Base-by-base conservation (phyloP, 2,113 vertebrate species). In the Helogale parvula region DNA sequence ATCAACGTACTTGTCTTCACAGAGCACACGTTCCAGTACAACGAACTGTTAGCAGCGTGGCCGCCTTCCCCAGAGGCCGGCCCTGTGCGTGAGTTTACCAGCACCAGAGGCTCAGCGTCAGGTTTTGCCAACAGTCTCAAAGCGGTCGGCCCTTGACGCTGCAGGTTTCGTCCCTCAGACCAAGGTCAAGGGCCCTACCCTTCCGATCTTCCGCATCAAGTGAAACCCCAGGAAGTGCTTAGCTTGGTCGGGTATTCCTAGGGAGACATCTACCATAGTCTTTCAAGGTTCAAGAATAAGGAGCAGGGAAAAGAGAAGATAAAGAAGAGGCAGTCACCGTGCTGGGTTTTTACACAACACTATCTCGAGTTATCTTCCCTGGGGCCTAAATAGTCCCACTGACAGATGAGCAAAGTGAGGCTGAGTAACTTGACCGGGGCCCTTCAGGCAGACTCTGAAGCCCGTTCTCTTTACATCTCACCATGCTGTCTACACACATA, bases 91-190 rank as follows among this genome's bases (percentile, higher is more conserved):
- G 33, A 8, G 38, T 31, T 41, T 41, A 38, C 0, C 12, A 52
- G 45, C 11, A n/a, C 29, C 50, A 80, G 57, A 63, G 31, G 74
- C 54, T 90, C 4, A 77, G 35, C 27, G 77, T 7, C 9, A 63
- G 83, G 52, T 93, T 96, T 57, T 60, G 31, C n/a, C 45, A 83
- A 88, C 94, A 94, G 31, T 69, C 45, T 72, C 21, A 95, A 65
- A 68, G 65, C 19, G 2, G 11, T 14, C 33, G 25, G 52, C 38
- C 45, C 54, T 65, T 21, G 66, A 25, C 23, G 27, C 38, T n/a
- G 9, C 14, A 25, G 7, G 2, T 85, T 47, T 63, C 69, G 27
- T 81, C 57, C 63, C 60, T 60, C 1, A 25, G 31, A 52, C 35
- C 31, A n/a, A 60, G 1, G 7, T 27, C 74, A 93, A 45, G 2